Percentiles rank a stretch among this genome's conserved stretches.
phyloP scores from a whole-genome alignment of 2,888 invertebrate species.

The Clostera curtula region DNA sequence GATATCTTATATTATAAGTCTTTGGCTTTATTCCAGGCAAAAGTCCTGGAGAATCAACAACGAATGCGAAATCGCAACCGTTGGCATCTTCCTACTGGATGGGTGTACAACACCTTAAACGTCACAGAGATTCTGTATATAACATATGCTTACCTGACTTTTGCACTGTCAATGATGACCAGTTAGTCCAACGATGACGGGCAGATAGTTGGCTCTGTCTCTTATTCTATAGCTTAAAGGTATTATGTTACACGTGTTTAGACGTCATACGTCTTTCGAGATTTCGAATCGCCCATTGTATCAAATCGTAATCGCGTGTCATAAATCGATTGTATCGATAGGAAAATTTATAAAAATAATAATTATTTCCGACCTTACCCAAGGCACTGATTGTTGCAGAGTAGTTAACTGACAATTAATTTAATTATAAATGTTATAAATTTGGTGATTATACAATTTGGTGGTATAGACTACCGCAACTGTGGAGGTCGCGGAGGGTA shows the following conservation, averaged over 20 bases:
- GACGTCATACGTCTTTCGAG: slow-evolving; percentile 41
- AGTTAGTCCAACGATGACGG: too few species aligned
- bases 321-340: slow-evolving; percentile 57
- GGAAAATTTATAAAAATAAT: slow-evolving; percentile 31
- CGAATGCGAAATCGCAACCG: too few species aligned
- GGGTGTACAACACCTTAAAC: too few species aligned
- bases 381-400: slow-evolving; percentile 51
- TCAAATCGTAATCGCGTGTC: slow-evolving; percentile 49
- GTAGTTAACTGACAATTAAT: slow-evolving; percentile 53
- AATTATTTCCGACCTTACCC: slow-evolving; percentile 65
- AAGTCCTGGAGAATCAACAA: too few species aligned
- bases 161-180: too few species aligned
- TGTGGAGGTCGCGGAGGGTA: slow-evolving; percentile 23
- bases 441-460: slow-evolving; percentile 32
- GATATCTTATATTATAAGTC: too few species aligned
- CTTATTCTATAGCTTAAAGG: too few species aligned
- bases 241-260: slow-evolving; percentile 30
- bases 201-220: too few species aligned
- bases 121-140: too few species aligned
- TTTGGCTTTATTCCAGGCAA: too few species aligned
- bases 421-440: slow-evolving; percentile 50
- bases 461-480: slow-evolving; percentile 30
- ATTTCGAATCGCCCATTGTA: slow-evolving; percentile 57
- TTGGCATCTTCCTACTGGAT: too few species aligned
- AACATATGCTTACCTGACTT: too few species aligned